Percentiles rank a stretch among this genome's conserved stretches.
These are phyloP conservation scores for Otocyon megalotis DNA, from an alignment of 2,113 vertebrate genomes.

Conservation along the genomic window DNA sequence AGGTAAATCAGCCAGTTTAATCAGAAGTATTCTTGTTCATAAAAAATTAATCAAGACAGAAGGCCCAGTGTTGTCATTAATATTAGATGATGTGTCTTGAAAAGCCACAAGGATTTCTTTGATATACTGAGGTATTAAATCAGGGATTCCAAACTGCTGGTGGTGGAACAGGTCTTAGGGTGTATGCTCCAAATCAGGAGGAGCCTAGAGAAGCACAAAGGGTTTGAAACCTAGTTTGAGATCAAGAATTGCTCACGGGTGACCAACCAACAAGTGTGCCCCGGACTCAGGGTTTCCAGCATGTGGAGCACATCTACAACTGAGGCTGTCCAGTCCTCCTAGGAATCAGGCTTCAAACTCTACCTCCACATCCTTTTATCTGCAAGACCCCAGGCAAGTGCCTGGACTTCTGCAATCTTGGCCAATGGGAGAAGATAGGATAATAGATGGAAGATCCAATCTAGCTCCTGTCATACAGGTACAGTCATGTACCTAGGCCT, in stretches of 20 bases:
- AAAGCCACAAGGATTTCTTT: conserved; percentile 72
- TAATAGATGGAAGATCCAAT: rapidly evolving
- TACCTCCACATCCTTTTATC: no score
- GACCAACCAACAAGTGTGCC: rapidly evolving
- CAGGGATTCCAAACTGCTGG: conserved; percentile 17
- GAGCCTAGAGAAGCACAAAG: rapidly evolving
- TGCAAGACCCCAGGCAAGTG: background rate
- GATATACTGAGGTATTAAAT: conserved; percentile 47
- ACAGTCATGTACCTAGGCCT: background rate
- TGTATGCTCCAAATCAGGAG: no score
- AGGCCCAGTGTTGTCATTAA: conserved; percentile 70
- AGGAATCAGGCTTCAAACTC: background rate
- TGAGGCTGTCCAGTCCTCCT: no score
- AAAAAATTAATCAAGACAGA: conserved; percentile 79
- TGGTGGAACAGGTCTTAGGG: background rate
- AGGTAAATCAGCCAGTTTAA: conserved; percentile 59
- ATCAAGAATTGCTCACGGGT: background rate
- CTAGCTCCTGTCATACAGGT: no score
- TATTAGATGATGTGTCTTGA: conserved; percentile 68
- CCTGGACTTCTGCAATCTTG: background rate
- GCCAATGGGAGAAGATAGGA: background rate
- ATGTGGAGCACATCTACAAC: rapidly evolving
- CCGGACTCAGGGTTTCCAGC: background rate
- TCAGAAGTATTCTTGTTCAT: conserved; percentile 76
- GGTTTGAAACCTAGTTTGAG: rapidly evolving